Conservation (phyloP, 1,140 invertebrate species). For the Drosophila kepulauana region DNA sequence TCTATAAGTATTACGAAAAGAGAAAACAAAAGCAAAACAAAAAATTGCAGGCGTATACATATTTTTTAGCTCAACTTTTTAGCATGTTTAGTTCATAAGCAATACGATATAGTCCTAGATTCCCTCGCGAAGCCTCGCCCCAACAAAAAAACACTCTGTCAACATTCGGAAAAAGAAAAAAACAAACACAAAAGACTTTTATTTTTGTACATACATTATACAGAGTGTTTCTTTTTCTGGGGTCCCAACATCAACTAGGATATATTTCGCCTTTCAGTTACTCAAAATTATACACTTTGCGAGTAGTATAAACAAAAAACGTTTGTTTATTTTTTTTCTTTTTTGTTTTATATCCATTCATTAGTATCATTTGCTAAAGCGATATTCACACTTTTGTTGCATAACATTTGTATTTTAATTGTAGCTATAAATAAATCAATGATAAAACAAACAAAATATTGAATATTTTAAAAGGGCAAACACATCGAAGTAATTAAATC, state of each 20-base stretch:
- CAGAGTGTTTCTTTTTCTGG: slow-evolving; percentile 12
- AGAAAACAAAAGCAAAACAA: slow-evolving; percentile 31
- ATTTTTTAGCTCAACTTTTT: slow-evolving; percentile 52
- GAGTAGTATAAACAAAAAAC: no score
- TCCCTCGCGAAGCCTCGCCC: slow-evolving; percentile 13
- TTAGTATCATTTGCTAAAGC: slow-evolving; percentile 22
- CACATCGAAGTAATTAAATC: slow-evolving; percentile 30
- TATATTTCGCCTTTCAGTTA: slow-evolving; percentile 50
- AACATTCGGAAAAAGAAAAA: slow-evolving; percentile 18
- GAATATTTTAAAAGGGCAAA: slow-evolving; percentile 30
- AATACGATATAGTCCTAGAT: slow-evolving; percentile 35
- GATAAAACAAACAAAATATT: slow-evolving; percentile 34
- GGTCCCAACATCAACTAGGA: slow-evolving; percentile 4
- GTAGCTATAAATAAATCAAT: slow-evolving; percentile 44
- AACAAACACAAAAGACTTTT: slow-evolving; percentile 18
- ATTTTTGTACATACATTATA: slow-evolving; percentile 58
- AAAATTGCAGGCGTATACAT: slow-evolving; percentile 46
- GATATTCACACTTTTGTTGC: slow-evolving; percentile 66
- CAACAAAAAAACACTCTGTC: neutral
- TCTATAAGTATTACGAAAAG: slow-evolving; percentile 69
- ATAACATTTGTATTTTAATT: slow-evolving; percentile 67
- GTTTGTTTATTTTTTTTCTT: neutral
- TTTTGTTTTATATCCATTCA: slow-evolving; percentile 56
- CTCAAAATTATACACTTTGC: slow-evolving; percentile 48
- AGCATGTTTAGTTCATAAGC: slow-evolving; percentile 75